phyloP scores from a whole-genome alignment of 2,888 invertebrate species.

The Calameuta idolon region DNA sequence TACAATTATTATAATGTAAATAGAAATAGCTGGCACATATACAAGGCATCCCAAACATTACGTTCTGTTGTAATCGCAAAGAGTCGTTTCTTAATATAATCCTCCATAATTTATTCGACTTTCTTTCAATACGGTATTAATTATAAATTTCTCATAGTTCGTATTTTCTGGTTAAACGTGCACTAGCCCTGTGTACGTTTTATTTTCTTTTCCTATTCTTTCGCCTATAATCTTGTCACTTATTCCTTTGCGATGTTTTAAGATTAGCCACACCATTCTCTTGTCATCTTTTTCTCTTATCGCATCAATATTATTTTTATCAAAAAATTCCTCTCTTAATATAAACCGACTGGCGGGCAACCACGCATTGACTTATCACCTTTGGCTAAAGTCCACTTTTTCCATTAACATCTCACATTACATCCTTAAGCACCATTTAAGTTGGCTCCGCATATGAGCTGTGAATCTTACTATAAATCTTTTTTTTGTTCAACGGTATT shows the following conservation, averaged over 20 bases:
- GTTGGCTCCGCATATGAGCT: background rate
- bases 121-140: background rate
- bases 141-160: background rate
- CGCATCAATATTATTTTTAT: background rate
- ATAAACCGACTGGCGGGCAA: background rate
- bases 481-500: constrained; percentile 25
- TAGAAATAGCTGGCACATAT: constrained; percentile 62
- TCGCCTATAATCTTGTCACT: background rate
- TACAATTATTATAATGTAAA: constrained; percentile 53
- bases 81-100: constrained; percentile 7
- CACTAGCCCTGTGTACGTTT: background rate
- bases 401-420: background rate
- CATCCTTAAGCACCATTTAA: background rate
- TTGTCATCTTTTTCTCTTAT: background rate
- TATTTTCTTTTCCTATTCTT: background rate
- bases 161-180: background rate
- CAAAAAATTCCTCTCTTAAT: background rate
- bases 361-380: background rate
- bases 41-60: constrained; percentile 61
- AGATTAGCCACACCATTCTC: background rate
- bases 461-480: constrained; percentile 13
- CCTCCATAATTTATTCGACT: constrained; percentile 17
- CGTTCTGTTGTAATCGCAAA: constrained; percentile 33
- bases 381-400: background rate
- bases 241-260: background rate